Percentiles rank a stretch among this genome's conserved stretches.
These are phyloP conservation scores for Aphidius gifuensis DNA, from an alignment of 1,140 invertebrate species.

Conservation along the genomic window DNA sequence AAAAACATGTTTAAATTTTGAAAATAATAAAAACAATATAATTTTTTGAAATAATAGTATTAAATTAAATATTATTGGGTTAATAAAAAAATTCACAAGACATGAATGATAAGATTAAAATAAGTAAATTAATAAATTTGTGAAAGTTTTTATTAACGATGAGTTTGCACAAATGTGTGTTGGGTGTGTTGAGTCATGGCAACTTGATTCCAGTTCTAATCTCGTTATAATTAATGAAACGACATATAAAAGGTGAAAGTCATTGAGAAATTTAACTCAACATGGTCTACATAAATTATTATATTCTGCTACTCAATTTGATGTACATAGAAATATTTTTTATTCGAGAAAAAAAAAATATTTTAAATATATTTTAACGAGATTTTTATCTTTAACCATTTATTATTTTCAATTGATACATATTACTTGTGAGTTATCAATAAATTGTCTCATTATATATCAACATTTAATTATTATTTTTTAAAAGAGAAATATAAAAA, in stretches of 20 bases:
- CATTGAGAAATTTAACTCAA: conserved; percentile 6
- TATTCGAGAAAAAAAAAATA: too few relatives aligned
- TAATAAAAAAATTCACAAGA: neutral
- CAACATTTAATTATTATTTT: too few relatives aligned
- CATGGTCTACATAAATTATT: neutral
- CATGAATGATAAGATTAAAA: neutral
- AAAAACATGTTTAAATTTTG: too few relatives aligned
- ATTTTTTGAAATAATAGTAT: too few relatives aligned
- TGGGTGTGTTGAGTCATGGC: conserved; percentile 4
- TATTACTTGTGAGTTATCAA: too few relatives aligned
- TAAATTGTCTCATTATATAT: too few relatives aligned
- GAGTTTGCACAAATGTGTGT: conserved; percentile 11
- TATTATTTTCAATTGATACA: neutral
- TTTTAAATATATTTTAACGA: too few relatives aligned
- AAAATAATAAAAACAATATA: too few relatives aligned
- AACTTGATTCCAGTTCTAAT: conserved; percentile 17
- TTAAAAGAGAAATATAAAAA: too few relatives aligned
- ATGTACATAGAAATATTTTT: too few relatives aligned
- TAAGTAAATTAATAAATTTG: neutral
- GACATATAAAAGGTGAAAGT: conserved; percentile 18
- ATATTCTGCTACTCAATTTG: neutral
- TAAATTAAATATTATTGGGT: too few relatives aligned
- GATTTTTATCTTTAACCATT: too few relatives aligned
- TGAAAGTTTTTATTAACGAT: conserved; percentile 15
- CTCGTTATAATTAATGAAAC: conserved; percentile 23